Conservation (phyloP, 2,888 invertebrate species). For the Ceraclea dissimilis region DNA sequence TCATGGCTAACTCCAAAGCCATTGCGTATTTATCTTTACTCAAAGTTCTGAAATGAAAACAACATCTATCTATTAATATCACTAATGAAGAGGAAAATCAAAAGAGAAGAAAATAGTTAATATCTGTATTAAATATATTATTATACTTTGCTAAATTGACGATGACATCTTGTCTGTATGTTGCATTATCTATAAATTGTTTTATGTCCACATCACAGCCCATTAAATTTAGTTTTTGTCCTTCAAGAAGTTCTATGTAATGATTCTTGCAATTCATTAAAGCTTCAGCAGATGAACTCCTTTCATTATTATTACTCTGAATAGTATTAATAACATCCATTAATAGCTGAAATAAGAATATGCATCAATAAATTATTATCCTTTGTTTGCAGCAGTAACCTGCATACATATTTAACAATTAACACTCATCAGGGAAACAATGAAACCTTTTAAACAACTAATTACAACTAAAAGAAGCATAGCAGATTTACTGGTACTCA, state of each 20-base stretch:
- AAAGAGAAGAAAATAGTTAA: background rate
- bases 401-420: no score
- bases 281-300: conserved; percentile 5
- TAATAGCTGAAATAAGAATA: conserved; percentile 17
- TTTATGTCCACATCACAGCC: conserved; percentile 20
- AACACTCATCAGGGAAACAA: no score
- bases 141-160: conserved; percentile 21
- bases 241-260: conserved; percentile 21
- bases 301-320: conserved; percentile 8
- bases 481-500: no score
- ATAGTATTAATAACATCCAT: conserved; percentile 12
- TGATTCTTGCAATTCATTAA: conserved; percentile 16
- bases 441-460: no score
- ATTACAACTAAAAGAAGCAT: no score
- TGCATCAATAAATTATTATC: background rate
- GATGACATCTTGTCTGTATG: conserved; percentile 17
- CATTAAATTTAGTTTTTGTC: conserved; percentile 18
- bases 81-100: background rate
- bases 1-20: conserved; percentile 18
- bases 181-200: conserved; percentile 18
- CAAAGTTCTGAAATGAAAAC: conserved; percentile 16
- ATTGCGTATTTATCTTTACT: conserved; percentile 16
- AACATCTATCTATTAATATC: background rate
- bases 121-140: no score
- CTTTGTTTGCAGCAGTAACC: no score